A percentile compares a stretch with the other conserved stretches of the same genome.
phyloP scores from a whole-genome alignment of 2,888 invertebrate species.

The Orchesella flavescens region DNA sequence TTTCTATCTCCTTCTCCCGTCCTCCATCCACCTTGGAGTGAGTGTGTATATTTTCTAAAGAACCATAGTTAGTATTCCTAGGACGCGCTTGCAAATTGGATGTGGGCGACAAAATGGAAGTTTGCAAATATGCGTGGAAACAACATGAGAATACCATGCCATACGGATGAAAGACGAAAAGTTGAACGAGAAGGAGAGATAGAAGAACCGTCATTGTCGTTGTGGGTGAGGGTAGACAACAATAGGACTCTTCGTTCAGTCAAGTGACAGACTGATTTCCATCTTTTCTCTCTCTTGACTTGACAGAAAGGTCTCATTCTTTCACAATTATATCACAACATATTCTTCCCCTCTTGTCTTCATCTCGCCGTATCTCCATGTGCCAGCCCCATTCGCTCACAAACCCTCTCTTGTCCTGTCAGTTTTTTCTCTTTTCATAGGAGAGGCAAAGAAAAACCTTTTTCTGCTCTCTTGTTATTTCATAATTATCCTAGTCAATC shows the following conservation, averaged over 20 bases:
- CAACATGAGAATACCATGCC: no score
- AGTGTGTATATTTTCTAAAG: background rate
- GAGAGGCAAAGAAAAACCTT: background rate
- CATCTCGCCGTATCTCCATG: background rate
- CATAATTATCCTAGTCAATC: constrained; percentile 5
- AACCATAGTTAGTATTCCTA: constrained; percentile 14
- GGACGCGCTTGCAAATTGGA: background rate
- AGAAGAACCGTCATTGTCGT: background rate
- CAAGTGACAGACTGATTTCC: constrained; percentile 41
- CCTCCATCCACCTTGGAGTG: background rate
- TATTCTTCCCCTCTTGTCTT: background rate
- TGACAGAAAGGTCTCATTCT: constrained; percentile 44
- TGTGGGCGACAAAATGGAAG: constrained; percentile 6
- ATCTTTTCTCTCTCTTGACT: constrained; percentile 22
- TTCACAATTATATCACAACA: constrained; percentile 11
- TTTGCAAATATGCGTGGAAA: no score
- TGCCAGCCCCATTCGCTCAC: no score
- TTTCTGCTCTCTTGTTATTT: constrained; percentile 12
- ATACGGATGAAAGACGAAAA: background rate
- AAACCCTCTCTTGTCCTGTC: background rate
- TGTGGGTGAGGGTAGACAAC: background rate
- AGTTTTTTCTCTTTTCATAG: no score
- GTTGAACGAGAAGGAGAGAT: background rate
- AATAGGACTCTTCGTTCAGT: background rate
- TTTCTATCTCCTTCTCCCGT: no score